Base-by-base conservation (phyloP, 1,140 invertebrate species). In the Diploscapter pachys region DNA sequence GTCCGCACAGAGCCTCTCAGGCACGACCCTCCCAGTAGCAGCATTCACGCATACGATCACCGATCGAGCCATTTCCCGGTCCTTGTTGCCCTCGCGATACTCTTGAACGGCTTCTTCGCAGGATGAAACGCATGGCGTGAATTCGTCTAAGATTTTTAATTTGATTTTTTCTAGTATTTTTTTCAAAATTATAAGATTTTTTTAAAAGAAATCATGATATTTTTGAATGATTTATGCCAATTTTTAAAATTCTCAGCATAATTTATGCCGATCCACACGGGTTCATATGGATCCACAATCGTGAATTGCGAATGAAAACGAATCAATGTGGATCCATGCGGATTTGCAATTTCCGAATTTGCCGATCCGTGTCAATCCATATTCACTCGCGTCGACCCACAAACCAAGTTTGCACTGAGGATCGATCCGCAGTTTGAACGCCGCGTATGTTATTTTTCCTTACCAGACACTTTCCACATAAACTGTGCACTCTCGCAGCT, bases 1-100 rank as follows among this genome's bases (percentile, higher is more conserved):
- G 73, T 82, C 81, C 48, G 79, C 81, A 73, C 82, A 83, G 65
- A 83, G 64, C 57, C 78, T 63, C 50, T 83, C 81, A 9, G 82
- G 82, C 59, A 83, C 82, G 53, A 81, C 72, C 66, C 78, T 63
- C 50, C 81, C 67, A 49, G 74, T 83, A 9, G 73, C 64, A 31
- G 73, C 72, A 72, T 84, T 83, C 3, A 84, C 66, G 70, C 82
- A 83, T 48, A 84, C 80, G 51, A 79, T 75, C 48, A 83, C 79
- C 6, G 81, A 83, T 55, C 56, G 72, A 69, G 31, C 74, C 31
- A 31, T 31, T 31, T 31, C 31, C 31, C 31, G 31, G 31, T 31
- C 31, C 1, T 31, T 31, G 4, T 68, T 31, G 4, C 13, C 50
- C n/a, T 57, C 9, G n/a, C 13, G 4, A 5, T 48, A 49, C 9